phyloP scores from a whole-genome alignment of 2,888 invertebrate species.

The Aradus depressus region DNA sequence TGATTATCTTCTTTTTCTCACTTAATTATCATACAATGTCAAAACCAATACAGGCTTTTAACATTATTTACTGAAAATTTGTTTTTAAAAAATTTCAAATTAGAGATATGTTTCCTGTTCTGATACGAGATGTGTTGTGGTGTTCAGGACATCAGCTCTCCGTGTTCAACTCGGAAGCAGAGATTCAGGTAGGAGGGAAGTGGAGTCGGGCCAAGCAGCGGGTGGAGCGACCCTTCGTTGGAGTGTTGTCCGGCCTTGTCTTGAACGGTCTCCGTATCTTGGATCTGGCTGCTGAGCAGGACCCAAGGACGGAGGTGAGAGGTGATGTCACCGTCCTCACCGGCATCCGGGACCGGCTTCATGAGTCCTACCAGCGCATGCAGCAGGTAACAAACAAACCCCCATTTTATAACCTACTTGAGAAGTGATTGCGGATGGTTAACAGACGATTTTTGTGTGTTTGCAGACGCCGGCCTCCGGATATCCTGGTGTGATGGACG shows the following conservation, averaged over 20 bases:
- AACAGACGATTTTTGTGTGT: not conserved
- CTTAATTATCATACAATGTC: too few relatives aligned
- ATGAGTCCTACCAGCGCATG: conserved; percentile 69
- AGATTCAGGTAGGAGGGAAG: conserved; percentile 78
- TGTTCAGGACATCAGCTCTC: conserved; percentile 62
- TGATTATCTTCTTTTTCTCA: too few relatives aligned
- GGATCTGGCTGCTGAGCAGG: conserved; percentile 74
- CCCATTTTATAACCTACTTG: too few relatives aligned
- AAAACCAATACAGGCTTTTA: too few relatives aligned
- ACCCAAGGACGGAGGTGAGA: conserved; percentile 60
- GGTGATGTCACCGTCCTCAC: conserved; percentile 60
- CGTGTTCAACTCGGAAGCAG: conserved; percentile 85
- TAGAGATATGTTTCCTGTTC: too few relatives aligned
- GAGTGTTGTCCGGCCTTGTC: conserved; percentile 79
- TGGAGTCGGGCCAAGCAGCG: conserved; percentile 55
- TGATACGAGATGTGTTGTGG: not conserved
- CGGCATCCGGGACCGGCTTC: conserved; percentile 46
- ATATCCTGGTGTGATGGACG: conserved; percentile 67
- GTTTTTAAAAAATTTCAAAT: too few relatives aligned
- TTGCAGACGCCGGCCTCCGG: conserved; percentile 71
- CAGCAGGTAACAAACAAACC: conserved; percentile 62
- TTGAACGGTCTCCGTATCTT: conserved; percentile 74
- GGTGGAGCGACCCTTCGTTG: conserved; percentile 70
- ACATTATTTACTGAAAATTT: too few relatives aligned
- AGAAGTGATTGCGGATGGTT: not conserved